Conservation (phyloP, 2,888 invertebrate genomes). For the Thecocarcelia acutangulata region DNA sequence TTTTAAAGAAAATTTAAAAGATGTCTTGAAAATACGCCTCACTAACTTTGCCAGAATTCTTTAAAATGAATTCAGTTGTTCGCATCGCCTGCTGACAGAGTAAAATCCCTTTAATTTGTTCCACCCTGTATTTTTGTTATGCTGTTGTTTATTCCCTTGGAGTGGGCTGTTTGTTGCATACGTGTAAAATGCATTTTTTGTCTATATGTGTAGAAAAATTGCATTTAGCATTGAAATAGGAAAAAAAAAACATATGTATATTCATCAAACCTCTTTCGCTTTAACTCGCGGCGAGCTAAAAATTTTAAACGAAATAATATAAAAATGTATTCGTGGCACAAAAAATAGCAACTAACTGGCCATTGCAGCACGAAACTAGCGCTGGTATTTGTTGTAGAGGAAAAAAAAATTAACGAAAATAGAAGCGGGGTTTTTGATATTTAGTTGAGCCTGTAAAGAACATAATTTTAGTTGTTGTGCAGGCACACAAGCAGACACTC, state of each 20-base stretch:
- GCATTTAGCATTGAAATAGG: slow-evolving; percentile 61
- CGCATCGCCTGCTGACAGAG: too few relatives aligned
- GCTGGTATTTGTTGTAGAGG: not conserved
- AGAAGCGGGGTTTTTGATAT: slow-evolving; percentile 51
- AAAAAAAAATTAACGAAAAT: slow-evolving; percentile 3
- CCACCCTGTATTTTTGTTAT: slow-evolving; percentile 14
- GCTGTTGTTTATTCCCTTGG: not conserved
- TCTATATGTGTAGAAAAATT: slow-evolving; percentile 61
- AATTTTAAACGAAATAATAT: slow-evolving; percentile 48
- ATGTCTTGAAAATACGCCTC: too few relatives aligned
- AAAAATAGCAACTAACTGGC: slow-evolving; percentile 36
- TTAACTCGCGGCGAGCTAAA: slow-evolving; percentile 13
- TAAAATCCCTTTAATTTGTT: too few relatives aligned
- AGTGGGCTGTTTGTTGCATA: slow-evolving; percentile 45
- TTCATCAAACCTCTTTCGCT: not conserved
- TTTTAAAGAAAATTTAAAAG: not conserved
- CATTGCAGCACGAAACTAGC: slow-evolving; percentile 32
- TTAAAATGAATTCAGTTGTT: too few relatives aligned
- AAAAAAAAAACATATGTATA: slow-evolving; percentile 14
- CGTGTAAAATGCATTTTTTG: slow-evolving; percentile 65
- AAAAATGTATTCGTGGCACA: slow-evolving; percentile 38
- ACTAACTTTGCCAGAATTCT: too few relatives aligned
- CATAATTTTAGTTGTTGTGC: slow-evolving; percentile 41
- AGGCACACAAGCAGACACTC: slow-evolving; percentile 8
- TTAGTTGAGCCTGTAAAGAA: slow-evolving; percentile 51